phyloP scores from a whole-genome alignment of 2,113 vertebrate genomes.

The Colinus virginianus region DNA sequence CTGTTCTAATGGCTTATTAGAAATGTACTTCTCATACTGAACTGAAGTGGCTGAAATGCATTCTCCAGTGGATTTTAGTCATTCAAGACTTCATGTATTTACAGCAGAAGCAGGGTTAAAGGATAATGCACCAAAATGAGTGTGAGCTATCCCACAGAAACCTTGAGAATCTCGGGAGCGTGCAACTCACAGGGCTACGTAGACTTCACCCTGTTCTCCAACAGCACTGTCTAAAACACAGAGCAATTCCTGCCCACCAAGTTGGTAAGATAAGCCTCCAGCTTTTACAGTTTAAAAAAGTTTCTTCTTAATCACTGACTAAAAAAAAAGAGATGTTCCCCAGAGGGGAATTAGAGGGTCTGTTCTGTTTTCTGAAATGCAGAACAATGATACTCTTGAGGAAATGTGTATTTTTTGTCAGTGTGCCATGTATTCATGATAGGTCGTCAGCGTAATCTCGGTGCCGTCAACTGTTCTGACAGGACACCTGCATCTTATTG shows the following conservation, averaged over 20 bases:
- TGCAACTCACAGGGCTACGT: neutral
- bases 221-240: neutral
- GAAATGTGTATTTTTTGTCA: slow-evolving; percentile 46
- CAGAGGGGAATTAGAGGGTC: neutral
- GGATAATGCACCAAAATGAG: neutral
- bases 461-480: slow-evolving; percentile 16
- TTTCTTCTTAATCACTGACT: neutral
- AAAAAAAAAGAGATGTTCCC: neutral
- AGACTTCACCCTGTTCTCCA: neutral
- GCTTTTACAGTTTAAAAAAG: neutral
- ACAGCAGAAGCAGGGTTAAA: neutral
- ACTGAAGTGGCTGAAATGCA: neutral
- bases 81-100: neutral
- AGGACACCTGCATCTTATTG: neutral
- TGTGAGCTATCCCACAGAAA: neutral
- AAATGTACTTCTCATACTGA: neutral
- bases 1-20: neutral
- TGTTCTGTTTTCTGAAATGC: slow-evolving; percentile 34
- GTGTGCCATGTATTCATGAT: neutral
- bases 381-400: neutral
- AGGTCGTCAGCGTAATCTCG: slow-evolving; percentile 18
- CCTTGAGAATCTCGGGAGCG: neutral
- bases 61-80: neutral
- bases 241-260: neutral
- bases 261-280: neutral